Evolutionary conservation across 2,797 vertebrate genomes (phyloP).

Genomic region (Nothura maculosa): DNA sequence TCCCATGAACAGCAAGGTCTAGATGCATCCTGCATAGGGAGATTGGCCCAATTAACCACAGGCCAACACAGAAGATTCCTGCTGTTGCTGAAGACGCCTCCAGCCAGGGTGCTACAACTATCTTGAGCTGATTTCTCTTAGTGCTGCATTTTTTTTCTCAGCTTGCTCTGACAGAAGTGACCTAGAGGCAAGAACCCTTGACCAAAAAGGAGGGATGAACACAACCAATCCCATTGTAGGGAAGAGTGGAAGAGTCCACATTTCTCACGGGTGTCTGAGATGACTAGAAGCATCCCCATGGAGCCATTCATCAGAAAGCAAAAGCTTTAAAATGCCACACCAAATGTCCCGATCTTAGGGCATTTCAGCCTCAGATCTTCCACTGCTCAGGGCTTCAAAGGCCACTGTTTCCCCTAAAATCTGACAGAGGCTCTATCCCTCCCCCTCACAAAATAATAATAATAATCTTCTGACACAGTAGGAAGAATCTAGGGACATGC

Average conservation of each 20-base stretch:
- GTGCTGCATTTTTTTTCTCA: not conserved
- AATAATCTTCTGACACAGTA: slow-evolving; percentile 24
- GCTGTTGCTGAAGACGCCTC: not conserved
- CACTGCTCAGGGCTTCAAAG: not conserved
- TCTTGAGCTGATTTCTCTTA: not conserved
- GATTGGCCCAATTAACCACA: not conserved
- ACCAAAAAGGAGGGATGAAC: not conserved
- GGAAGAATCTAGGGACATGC: slow-evolving; percentile 32
- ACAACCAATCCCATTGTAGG: not conserved
- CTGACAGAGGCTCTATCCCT: not conserved
- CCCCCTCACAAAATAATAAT: not conserved
- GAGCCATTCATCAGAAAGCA: not conserved
- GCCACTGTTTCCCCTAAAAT: not conserved
- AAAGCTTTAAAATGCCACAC: not conserved
- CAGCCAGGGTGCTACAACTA: not conserved
- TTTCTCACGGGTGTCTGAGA: not conserved
- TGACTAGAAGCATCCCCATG: not conserved
- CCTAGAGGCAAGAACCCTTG: not conserved
- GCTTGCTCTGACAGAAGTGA: not conserved
- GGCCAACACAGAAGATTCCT: not conserved
- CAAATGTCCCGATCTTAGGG: not conserved
- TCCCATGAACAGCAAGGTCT: not conserved
- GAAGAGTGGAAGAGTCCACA: not conserved
- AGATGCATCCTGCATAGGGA: not conserved
- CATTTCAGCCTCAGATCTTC: not conserved